Conservation (phyloP, 2,888 invertebrate genomes). For the Tipula vernalis region DNA sequence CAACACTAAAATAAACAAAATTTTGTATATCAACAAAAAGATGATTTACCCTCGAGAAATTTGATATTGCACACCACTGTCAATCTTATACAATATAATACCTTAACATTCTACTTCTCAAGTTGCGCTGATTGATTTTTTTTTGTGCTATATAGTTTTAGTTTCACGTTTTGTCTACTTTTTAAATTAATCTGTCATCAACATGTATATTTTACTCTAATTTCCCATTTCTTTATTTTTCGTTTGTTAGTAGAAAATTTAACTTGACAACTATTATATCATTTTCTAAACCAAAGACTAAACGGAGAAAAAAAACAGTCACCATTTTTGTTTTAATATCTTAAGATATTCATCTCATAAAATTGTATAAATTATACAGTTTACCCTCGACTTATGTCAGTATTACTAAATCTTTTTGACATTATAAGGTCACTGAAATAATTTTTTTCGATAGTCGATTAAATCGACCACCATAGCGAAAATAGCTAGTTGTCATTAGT, state of each 20-base stretch:
- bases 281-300: not conserved
- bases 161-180: not conserved
- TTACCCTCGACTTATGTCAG: not conserved
- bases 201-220: not conserved
- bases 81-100: not conserved
- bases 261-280: not conserved
- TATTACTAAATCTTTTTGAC: no score
- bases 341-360: not conserved
- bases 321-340: not conserved
- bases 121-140: not conserved
- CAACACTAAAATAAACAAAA: not conserved
- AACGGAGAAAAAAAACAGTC: not conserved
- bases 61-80: not conserved
- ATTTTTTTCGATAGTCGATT: no score
- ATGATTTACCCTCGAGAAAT: not conserved
- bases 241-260: not conserved
- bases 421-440: no score
- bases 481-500: no score
- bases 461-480: no score
- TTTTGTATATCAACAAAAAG: not conserved
- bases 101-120: not conserved
- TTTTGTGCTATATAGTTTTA: not conserved
- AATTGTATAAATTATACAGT: not conserved
- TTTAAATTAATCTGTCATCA: not conserved
- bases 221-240: not conserved